Conservation (phyloP, 2,113 vertebrate species). For the Rhizomys pruinosus region DNA sequence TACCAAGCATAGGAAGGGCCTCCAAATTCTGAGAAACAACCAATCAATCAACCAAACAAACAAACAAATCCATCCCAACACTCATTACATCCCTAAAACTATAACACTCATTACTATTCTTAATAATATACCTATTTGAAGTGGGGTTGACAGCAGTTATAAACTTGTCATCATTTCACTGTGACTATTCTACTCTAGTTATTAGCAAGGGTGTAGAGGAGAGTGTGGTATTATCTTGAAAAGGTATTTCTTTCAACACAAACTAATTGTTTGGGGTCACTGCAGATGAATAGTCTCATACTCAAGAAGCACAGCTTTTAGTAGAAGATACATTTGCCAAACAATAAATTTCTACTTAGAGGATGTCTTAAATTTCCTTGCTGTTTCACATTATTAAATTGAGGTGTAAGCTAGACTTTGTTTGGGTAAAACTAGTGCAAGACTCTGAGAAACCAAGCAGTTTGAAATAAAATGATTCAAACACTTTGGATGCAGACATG, state of each 20-base stretch:
- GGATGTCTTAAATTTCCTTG: background rate
- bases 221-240: background rate
- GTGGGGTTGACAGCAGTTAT: background rate
- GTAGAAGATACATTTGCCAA: conserved; percentile 24
- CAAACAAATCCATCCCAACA: background rate
- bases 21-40: conserved; percentile 9
- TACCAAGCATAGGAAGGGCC: background rate
- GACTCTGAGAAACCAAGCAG: too few relatives aligned
- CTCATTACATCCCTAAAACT: background rate
- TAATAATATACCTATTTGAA: background rate
- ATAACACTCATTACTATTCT: background rate
- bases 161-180: background rate
- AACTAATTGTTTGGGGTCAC: background rate
- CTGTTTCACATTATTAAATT: background rate
- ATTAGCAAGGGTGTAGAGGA: background rate
- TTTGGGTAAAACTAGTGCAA: too few relatives aligned
- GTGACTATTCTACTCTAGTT: background rate
- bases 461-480: too few relatives aligned
- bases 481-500: background rate
- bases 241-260: conserved; percentile 30
- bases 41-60: too few relatives aligned
- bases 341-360: background rate
- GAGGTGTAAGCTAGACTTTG: background rate
- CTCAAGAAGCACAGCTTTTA: background rate
- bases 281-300: background rate